phyloP scores from a whole-genome alignment of 2,797 vertebrate species.

The Otus scops region DNA sequence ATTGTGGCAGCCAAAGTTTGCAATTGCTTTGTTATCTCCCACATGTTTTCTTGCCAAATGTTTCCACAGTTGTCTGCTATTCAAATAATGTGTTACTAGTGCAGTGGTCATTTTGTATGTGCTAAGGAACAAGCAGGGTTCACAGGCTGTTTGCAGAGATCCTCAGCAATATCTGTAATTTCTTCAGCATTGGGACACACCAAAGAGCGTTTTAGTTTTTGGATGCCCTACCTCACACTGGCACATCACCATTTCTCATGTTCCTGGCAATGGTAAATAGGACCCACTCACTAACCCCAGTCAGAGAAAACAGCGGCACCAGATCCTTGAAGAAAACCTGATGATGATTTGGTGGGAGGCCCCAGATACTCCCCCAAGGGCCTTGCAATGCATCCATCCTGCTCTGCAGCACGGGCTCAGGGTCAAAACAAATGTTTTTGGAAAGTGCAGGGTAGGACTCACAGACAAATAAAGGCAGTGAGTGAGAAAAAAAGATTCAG shows the following conservation, averaged over 20 bases:
- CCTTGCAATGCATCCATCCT: not conserved
- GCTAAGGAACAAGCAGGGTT: not conserved
- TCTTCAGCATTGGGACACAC: not conserved
- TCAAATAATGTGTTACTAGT: not conserved
- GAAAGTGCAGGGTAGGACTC: not conserved
- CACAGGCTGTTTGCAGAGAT: not conserved
- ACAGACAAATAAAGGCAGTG: not conserved
- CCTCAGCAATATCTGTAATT: not conserved
- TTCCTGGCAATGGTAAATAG: not conserved
- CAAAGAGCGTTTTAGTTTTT: not conserved
- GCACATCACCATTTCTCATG: not conserved
- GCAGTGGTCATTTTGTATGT: not conserved
- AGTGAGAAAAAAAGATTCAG: not conserved
- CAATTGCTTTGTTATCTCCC: slow-evolving; percentile 7
- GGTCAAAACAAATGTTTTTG: not conserved
- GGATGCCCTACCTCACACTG: not conserved
- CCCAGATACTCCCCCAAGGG: not conserved
- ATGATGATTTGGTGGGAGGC: not conserved
- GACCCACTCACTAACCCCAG: not conserved
- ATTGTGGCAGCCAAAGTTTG: not conserved
- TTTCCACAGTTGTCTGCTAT: slow-evolving; percentile 42
- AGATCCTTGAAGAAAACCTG: not conserved
- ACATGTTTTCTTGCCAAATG: slow-evolving; percentile 4
- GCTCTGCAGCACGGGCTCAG: not conserved
- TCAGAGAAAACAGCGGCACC: not conserved